A percentile compares a stretch with the other conserved stretches of the same genome.
Evolutionary conservation across 2,797 vertebrate species (phyloP).

Genomic region (Cossypha polioptera): DNA sequence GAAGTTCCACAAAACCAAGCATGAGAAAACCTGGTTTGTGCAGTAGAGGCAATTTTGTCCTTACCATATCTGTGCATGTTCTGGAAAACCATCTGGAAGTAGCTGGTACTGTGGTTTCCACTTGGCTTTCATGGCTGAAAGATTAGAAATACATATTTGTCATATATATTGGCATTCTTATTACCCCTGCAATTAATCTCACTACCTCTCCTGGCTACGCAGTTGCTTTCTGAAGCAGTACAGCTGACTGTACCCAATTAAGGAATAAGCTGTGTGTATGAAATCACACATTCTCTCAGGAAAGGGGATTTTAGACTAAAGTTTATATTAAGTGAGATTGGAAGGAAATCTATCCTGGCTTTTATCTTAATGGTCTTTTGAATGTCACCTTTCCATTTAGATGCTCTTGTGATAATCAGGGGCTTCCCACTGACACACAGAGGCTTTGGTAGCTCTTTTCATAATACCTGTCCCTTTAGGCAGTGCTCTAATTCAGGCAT

Average conservation of each 20-base stretch:
- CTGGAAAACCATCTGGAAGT: neutral
- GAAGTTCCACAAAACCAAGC: neutral
- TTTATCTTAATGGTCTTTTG: constrained; percentile 52
- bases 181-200: constrained; percentile 30
- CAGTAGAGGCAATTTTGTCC: neutral
- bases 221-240: constrained; percentile 11
- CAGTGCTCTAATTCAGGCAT: constrained; percentile 12
- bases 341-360: constrained; percentile 35
- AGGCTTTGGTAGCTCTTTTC: constrained; percentile 38
- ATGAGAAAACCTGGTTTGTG: neutral
- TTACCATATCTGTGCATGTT: neutral
- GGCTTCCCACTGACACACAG: constrained; percentile 20
- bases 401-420: constrained; percentile 34
- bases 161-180: neutral
- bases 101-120: neutral
- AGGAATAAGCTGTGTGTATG: neutral
- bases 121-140: neutral
- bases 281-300: neutral
- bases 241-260: constrained; percentile 1
- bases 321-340: neutral
- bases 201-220: constrained; percentile 15
- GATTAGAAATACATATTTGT: constrained; percentile 3
- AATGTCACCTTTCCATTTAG: constrained; percentile 56
- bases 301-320: constrained; percentile 43
- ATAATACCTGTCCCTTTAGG: constrained; percentile 54